Percentiles rank a stretch among this genome's conserved stretches.
phyloP scores from a whole-genome alignment of 2,888 invertebrate genomes.

The Drosophila tanythrix region DNA sequence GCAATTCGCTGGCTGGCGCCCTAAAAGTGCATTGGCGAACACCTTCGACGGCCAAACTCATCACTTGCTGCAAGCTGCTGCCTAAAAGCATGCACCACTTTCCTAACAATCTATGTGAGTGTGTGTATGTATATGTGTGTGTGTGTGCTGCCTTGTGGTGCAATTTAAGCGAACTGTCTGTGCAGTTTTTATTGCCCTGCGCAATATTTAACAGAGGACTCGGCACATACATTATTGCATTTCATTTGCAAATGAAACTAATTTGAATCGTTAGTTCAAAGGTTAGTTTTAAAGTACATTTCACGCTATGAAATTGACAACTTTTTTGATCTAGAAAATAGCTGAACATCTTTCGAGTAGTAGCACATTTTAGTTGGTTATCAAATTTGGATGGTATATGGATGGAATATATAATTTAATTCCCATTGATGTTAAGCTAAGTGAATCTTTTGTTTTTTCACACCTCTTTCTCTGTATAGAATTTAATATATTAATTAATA shows the following conservation, averaged over 20 bases:
- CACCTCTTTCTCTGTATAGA: too few species aligned
- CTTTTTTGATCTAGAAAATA: background rate
- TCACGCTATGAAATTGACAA: background rate
- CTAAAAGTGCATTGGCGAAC: slow-evolving; percentile 35
- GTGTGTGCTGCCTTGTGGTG: slow-evolving; percentile 12
- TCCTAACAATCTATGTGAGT: background rate
- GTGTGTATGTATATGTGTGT: slow-evolving; percentile 5
- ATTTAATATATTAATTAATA: background rate
- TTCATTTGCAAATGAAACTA: slow-evolving; percentile 37
- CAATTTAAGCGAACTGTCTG: slow-evolving; percentile 71
- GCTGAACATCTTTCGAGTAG: background rate
- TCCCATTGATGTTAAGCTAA: background rate
- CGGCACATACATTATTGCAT: slow-evolving; percentile 14
- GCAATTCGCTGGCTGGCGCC: slow-evolving; percentile 25
- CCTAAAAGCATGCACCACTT: slow-evolving; percentile 47
- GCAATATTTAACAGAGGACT: background rate
- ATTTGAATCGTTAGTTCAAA: slow-evolving; percentile 9
- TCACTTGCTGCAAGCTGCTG: slow-evolving; percentile 33
- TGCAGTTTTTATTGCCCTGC: slow-evolving; percentile 51
- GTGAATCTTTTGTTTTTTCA: too few species aligned
- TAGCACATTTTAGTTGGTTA: too few species aligned
- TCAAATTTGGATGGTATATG: too few species aligned
- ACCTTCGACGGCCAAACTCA: slow-evolving; percentile 37
- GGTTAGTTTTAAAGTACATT: slow-evolving; percentile 2
- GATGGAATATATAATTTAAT: background rate